Conservation (phyloP, 2,888 invertebrate genomes). For the Epistrophe grossulariae region DNA sequence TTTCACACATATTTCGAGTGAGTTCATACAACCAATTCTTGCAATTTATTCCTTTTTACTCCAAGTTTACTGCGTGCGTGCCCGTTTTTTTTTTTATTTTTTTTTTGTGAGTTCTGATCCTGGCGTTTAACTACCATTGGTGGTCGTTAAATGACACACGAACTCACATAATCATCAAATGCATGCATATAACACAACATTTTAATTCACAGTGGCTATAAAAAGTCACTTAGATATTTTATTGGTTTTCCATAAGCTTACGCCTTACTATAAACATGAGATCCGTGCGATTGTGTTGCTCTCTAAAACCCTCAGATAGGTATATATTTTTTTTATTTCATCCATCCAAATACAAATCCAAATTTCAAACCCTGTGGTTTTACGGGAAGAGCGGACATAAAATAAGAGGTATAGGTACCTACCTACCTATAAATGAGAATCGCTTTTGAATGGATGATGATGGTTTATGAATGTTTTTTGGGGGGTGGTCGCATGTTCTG, state of each 20-base stretch:
- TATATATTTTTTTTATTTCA: constrained; percentile 31
- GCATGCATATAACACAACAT: constrained; percentile 21
- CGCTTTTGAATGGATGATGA: constrained; percentile 29
- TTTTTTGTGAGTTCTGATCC: constrained; percentile 9
- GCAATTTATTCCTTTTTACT: constrained; percentile 2
- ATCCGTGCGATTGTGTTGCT: constrained; percentile 53
- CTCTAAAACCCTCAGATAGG: constrained; percentile 31
- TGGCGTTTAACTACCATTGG: constrained; percentile 44
- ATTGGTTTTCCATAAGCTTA: constrained; percentile 73
- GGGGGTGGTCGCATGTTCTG: constrained; percentile 5
- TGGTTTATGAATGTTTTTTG: constrained; percentile 18
- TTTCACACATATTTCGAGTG: too few relatives aligned
- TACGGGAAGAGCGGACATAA: constrained; percentile 1
- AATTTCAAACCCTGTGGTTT: background rate
- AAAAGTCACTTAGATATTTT: constrained; percentile 75
- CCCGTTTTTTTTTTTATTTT: constrained; percentile 32
- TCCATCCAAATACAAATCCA: background rate
- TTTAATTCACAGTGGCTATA: constrained; percentile 54
- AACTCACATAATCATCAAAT: constrained; percentile 1
- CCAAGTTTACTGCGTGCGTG: background rate
- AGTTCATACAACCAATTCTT: background rate
- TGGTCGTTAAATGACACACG: constrained; percentile 60
- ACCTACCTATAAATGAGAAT: background rate
- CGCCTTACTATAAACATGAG: constrained; percentile 31
- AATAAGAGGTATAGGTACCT: background rate